These are phyloP conservation scores for Agonopterix alstromeriana DNA, from an alignment of 2,888 invertebrate species.

Conservation along the genomic window DNA sequence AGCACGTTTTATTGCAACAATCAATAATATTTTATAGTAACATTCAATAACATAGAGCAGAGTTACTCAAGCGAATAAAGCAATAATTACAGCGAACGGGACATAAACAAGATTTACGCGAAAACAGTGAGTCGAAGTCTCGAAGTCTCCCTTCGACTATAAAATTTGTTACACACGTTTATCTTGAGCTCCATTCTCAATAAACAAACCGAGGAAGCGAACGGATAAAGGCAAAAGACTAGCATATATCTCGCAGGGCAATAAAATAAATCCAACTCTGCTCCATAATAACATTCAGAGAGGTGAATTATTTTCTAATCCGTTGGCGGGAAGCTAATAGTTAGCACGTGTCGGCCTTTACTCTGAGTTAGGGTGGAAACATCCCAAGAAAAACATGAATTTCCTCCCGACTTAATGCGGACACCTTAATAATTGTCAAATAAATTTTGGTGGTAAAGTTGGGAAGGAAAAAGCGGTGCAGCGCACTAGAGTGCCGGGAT, in stretches of 20 bases:
- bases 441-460: conserved; percentile 62
- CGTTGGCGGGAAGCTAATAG: conserved; percentile 69
- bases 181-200: conserved; percentile 43
- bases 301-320: conserved; percentile 76
- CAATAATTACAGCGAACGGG: conserved; percentile 59
- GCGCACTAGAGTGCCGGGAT: conserved; percentile 32
- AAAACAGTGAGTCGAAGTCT: conserved; percentile 32
- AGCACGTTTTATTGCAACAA: conserved; percentile 60
- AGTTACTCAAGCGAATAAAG: conserved; percentile 63
- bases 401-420: conserved; percentile 67
- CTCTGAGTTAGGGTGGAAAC: conserved; percentile 65
- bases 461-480: conserved; percentile 46
- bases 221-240: conserved; percentile 65
- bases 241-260: conserved; percentile 60
- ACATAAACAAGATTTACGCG: conserved; percentile 68
- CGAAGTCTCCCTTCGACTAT: conserved; percentile 43
- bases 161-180: conserved; percentile 57
- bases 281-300: conserved; percentile 73
- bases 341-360: conserved; percentile 69
- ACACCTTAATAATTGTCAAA: conserved; percentile 75
- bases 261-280: conserved; percentile 71
- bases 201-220: conserved; percentile 62
- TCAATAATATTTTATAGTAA: conserved; percentile 71
- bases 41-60: conserved; percentile 67
- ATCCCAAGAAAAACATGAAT: conserved; percentile 73